Conservation (phyloP, 2,113 vertebrate genomes). For the Aegotheles bennettii region DNA sequence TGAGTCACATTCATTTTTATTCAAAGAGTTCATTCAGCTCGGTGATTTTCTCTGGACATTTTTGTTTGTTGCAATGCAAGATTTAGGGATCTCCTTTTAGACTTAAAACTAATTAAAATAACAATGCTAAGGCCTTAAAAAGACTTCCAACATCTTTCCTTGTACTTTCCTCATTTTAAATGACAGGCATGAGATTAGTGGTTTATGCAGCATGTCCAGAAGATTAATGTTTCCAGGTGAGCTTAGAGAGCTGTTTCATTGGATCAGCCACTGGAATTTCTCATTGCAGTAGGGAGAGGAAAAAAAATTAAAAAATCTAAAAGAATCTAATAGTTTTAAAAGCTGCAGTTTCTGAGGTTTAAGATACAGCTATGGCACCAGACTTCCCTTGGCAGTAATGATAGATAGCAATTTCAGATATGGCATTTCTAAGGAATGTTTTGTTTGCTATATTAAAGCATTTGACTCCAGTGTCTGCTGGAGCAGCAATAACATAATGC, state of each 20-base stretch:
- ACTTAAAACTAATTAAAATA: neutral
- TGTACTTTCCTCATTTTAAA: conserved; percentile 11
- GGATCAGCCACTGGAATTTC: neutral
- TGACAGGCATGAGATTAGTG: conserved; percentile 5
- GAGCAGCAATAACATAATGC: neutral
- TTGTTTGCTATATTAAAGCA: neutral
- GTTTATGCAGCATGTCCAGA: neutral
- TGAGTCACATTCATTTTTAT: neutral
- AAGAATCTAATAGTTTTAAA: neutral
- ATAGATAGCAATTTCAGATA: neutral
- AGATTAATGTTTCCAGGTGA: conserved; percentile 37
- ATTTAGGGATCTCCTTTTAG: neutral
- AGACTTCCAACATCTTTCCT: neutral
- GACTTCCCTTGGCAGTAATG: neutral
- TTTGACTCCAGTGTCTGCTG: neutral
- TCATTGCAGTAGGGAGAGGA: neutral
- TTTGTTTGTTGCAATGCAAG: neutral
- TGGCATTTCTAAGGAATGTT: neutral
- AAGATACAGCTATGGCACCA: neutral
- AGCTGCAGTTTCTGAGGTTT: neutral
- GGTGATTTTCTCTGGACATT: neutral
- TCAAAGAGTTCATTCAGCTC: neutral
- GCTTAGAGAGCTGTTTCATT: neutral
- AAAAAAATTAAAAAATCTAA: neutral
- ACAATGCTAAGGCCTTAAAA: neutral